Evolutionary conservation across 2,797 vertebrate species (phyloP).

Genomic region (Aeoliscus strigatus): DNA sequence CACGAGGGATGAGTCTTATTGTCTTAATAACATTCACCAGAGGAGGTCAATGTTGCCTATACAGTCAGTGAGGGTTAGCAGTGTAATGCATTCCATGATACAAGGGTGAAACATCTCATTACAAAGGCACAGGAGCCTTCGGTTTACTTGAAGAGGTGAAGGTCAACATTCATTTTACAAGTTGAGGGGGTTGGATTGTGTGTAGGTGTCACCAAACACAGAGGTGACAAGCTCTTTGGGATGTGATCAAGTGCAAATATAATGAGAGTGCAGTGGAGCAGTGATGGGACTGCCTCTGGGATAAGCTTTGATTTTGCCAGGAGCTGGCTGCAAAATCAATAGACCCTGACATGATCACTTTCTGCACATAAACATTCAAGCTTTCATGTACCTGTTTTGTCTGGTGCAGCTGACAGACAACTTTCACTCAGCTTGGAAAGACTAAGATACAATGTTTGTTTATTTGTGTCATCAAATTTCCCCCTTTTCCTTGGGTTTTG

Average conservation of each 20-base stretch:
- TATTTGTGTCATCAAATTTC: constrained; percentile 8
- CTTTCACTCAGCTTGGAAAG: too few species aligned
- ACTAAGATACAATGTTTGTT: constrained; percentile 14
- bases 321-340: constrained; percentile 67
- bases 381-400: constrained; percentile 45
- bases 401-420: constrained; percentile 23
- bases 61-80: constrained; percentile 22
- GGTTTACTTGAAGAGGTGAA: constrained; percentile 42
- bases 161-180: constrained; percentile 53
- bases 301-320: constrained; percentile 63
- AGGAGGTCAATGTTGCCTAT: constrained; percentile 9
- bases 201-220: constrained; percentile 65
- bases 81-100: constrained; percentile 7
- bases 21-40: constrained; percentile 15
- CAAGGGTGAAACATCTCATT: constrained; percentile 26
- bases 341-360: constrained; percentile 54
- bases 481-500: constrained; percentile 7
- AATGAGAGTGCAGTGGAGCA: constrained; percentile 68
- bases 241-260: constrained; percentile 68
- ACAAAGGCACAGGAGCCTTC: constrained; percentile 33
- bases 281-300: constrained; percentile 53
- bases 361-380: constrained; percentile 47
- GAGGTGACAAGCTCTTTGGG: constrained; percentile 66
- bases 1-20: too few species aligned
- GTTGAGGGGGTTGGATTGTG: constrained; percentile 45